A percentile compares a stretch with the other conserved stretches of the same genome.
These are phyloP conservation scores for Elegia similella DNA, from an alignment of 2,888 invertebrate species.

Conservation along the genomic window DNA sequence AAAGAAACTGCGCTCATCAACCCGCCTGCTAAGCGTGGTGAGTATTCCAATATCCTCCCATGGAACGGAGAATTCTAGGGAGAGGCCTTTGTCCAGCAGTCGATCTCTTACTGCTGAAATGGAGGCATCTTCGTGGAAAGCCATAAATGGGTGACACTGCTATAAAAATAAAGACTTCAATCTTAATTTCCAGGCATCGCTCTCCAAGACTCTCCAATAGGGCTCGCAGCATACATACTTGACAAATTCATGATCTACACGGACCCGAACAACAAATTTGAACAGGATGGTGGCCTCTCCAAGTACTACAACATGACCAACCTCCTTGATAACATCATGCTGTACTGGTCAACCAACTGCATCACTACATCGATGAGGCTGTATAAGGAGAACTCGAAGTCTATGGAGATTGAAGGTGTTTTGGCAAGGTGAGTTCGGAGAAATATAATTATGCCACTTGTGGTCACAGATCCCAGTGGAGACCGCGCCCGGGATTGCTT, in stretches of 20 bases:
- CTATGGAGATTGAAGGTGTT: conserved; percentile 42
- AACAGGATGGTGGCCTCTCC: conserved; percentile 84
- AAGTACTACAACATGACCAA: conserved; percentile 52
- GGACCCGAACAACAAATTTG: conserved; percentile 75
- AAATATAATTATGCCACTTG: no score
- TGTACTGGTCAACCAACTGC: conserved; percentile 77
- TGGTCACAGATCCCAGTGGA: no score
- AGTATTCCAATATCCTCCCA: no score
- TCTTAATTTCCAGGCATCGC: conserved; percentile 80
- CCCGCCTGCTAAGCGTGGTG: no score
- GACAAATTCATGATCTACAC: conserved; percentile 90
- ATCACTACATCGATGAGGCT: conserved; percentile 73
- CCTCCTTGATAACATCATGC: conserved; percentile 77
- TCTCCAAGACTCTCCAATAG: conserved; percentile 89
- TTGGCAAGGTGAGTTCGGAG: conserved; percentile 66
- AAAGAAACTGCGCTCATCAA: no score
- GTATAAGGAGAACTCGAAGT: conserved; percentile 83
- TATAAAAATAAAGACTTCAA: no score
- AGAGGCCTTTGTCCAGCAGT: no score
- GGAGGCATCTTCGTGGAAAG: no score
- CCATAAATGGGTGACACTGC: no score
- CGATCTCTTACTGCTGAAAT: no score
- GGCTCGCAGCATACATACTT: conserved; percentile 92
- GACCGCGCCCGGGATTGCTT: no score
- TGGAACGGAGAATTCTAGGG: no score